Percentiles rank a stretch among this genome's conserved stretches.
These are phyloP conservation scores for Apaloderma vittatum DNA, from an alignment of 2,113 vertebrate genomes.

Conservation along the genomic window DNA sequence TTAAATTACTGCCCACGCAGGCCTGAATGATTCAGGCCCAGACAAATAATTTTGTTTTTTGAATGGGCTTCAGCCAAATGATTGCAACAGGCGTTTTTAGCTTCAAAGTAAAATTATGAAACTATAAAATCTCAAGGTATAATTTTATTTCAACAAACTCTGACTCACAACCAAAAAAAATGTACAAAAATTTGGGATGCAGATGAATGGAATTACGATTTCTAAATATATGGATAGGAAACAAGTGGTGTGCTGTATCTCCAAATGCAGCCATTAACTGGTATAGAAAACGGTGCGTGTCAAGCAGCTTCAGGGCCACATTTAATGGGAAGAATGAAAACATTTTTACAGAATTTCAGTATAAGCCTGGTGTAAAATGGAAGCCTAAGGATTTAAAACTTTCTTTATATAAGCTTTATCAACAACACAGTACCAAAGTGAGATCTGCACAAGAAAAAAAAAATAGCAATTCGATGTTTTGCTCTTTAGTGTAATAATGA, in stretches of 20 bases:
- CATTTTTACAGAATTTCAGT: not conserved
- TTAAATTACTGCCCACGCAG: slow-evolving; percentile 28
- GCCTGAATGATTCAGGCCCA: slow-evolving; percentile 22
- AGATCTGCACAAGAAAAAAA: not conserved
- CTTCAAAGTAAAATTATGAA: not conserved
- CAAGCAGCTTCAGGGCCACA: not conserved
- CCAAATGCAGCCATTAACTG: not conserved
- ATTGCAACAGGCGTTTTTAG: not conserved
- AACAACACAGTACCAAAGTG: not conserved
- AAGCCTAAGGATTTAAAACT: not conserved
- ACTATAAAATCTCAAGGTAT: not conserved
- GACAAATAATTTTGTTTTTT: not conserved
- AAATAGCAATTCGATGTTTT: not conserved
- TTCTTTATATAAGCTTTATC: not conserved
- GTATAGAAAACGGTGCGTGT: not conserved
- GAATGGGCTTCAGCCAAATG: not conserved
- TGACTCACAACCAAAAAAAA: not conserved
- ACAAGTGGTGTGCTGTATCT: not conserved
- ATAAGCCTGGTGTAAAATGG: not conserved
- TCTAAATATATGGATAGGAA: not conserved
- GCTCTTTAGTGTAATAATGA: not conserved
- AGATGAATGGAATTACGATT: not conserved
- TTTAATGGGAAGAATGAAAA: not conserved
- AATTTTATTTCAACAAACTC: slow-evolving; percentile 1
- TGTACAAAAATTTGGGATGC: not conserved